Evolutionary conservation across 2,888 invertebrate species (phyloP).

Genomic region (Oscheius sp.): DNA sequence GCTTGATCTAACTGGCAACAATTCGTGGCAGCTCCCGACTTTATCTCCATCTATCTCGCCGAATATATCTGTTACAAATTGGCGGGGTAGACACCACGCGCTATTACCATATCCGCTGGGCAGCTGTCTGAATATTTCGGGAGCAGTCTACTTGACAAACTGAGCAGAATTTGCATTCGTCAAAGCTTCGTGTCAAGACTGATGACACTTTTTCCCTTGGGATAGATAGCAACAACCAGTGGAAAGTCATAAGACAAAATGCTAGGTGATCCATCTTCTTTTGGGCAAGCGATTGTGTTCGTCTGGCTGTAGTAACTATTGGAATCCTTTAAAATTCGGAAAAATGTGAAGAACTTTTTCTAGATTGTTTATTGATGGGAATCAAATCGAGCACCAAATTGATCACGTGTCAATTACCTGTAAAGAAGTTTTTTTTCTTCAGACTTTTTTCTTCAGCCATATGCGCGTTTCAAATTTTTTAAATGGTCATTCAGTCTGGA

Average conservation of each 20-base stretch:
- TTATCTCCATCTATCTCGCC: slow-evolving; percentile 33
- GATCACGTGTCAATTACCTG: no score
- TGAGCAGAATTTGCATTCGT: slow-evolving; percentile 36
- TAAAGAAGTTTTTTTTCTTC: no score
- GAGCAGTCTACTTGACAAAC: slow-evolving; percentile 35
- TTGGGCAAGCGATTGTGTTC: no score
- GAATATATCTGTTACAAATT: slow-evolving; percentile 37
- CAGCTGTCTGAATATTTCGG: slow-evolving; percentile 39
- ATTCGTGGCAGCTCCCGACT: slow-evolving; percentile 24
- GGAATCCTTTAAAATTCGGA: no score
- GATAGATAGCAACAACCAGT: slow-evolving; percentile 1
- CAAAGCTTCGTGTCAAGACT: slow-evolving; percentile 33
- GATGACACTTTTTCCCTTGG: slow-evolving; percentile 34
- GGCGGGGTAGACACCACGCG: slow-evolving; percentile 15
- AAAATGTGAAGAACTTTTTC: no score
- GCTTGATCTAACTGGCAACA: slow-evolving; percentile 24
- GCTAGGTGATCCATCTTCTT: no score
- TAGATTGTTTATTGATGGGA: no score
- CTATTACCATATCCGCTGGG: slow-evolving; percentile 36
- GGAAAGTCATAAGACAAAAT: slow-evolving; percentile 11
- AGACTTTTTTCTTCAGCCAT: no score
- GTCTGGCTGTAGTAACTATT: no score
- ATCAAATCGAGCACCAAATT: no score
- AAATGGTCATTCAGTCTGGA: no score
- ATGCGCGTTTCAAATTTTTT: no score